phyloP scores from a whole-genome alignment of 2,113 vertebrate species.

The Oceanodroma tethys region DNA sequence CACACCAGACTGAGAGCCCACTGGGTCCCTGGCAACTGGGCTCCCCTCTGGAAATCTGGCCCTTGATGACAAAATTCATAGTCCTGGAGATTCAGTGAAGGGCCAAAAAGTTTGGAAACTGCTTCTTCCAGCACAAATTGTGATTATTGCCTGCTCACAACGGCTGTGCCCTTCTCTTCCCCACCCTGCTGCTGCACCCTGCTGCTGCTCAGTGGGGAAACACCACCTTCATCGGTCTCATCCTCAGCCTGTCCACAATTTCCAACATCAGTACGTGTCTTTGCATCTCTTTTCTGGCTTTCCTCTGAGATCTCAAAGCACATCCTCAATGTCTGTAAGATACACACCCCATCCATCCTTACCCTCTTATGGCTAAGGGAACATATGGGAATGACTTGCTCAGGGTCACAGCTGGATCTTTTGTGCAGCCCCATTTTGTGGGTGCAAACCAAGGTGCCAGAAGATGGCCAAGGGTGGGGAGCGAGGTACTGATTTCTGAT shows the following conservation, averaged over 20 bases:
- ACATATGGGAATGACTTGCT: neutral
- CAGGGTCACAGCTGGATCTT: neutral
- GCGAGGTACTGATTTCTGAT: neutral
- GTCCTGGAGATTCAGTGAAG: neutral
- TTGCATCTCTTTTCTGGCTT: neutral
- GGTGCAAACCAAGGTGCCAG: neutral
- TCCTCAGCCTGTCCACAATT: neutral
- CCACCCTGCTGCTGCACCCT: neutral
- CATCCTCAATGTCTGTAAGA: neutral
- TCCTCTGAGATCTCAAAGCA: neutral
- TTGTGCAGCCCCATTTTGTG: neutral
- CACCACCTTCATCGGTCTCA: neutral
- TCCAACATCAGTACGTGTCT: fast-evolving
- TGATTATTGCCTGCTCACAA: neutral
- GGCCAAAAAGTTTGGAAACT: neutral
- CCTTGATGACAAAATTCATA: neutral
- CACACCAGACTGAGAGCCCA: neutral
- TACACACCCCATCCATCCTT: neutral
- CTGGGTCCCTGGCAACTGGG: neutral
- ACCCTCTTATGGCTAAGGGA: fast-evolving
- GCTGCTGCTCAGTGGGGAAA: neutral
- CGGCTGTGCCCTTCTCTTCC: neutral
- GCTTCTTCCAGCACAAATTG: neutral
- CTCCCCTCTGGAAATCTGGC: neutral
- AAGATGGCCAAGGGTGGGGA: neutral